phyloP scores from a whole-genome alignment of 2,888 invertebrate genomes.

The Microctonus aethiopoides region DNA sequence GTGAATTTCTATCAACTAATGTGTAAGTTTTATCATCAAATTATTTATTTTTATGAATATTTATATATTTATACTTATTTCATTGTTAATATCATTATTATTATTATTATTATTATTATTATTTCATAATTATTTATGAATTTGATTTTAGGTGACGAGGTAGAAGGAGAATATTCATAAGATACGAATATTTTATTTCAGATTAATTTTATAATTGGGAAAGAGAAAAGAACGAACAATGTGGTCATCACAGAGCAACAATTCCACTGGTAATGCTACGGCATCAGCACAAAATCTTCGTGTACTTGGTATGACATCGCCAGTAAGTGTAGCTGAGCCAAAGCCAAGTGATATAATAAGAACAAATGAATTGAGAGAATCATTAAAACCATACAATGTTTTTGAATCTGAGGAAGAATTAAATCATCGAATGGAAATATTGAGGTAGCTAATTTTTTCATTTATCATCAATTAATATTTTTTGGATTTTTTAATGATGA shows the following conservation, averaged over 20 bases:
- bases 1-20: conserved; percentile 36
- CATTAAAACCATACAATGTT: conserved; percentile 84
- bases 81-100: background rate
- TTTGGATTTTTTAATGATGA: background rate
- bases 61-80: no score
- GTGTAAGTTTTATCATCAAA: conserved; percentile 34
- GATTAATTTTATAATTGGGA: conserved; percentile 3
- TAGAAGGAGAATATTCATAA: background rate
- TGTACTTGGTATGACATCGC: conserved; percentile 92
- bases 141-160: background rate
- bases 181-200: conserved; percentile 10
- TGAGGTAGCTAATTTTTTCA: conserved; percentile 70
- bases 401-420: conserved; percentile 92
- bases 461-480: background rate
- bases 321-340: conserved; percentile 89
- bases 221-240: conserved; percentile 41
- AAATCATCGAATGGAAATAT: conserved; percentile 87
- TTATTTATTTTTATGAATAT: no score
- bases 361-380: conserved; percentile 81
- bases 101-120: background rate
- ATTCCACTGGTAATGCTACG: conserved; percentile 63
- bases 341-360: conserved; percentile 81
- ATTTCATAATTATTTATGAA: background rate
- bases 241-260: conserved; percentile 59
- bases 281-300: conserved; percentile 73